A percentile compares a stretch with the other conserved stretches of the same genome.
Evolutionary conservation across 2,113 vertebrate genomes (phyloP).

Genomic region (Sinocyclocheilus anshuiensis): DNA sequence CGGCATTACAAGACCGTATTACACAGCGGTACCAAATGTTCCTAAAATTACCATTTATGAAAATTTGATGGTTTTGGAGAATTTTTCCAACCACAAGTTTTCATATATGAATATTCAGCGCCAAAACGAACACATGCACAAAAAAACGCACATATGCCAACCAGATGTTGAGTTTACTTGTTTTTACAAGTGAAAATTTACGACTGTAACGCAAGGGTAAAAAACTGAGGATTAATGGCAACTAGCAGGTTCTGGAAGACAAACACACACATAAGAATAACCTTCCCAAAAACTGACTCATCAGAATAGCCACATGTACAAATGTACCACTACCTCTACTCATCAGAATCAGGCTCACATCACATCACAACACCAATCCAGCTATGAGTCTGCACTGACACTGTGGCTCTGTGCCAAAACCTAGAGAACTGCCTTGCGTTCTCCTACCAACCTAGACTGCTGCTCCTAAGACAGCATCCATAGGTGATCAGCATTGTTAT

Average conservation of each 20-base stretch:
- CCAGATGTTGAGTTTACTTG: slow-evolving; percentile 51
- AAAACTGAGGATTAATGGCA: slow-evolving; percentile 21
- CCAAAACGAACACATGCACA: slow-evolving; percentile 9
- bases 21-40: slow-evolving; percentile 19
- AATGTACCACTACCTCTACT: slow-evolving; percentile 10
- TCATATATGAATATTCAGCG: slow-evolving; percentile 32
- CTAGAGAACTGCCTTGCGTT: neutral
- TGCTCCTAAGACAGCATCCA: neutral
- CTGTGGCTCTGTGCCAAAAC: neutral
- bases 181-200: slow-evolving; percentile 39
- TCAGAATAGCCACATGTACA: slow-evolving; percentile 23
- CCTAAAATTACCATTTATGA: slow-evolving; percentile 29
- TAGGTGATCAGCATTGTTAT: neutral
- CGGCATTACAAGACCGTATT: neutral
- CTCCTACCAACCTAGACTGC: neutral
- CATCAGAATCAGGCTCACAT: slow-evolving; percentile 1
- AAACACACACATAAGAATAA: slow-evolving; percentile 29
- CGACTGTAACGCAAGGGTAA: slow-evolving; percentile 2
- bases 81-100: slow-evolving; percentile 29
- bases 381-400: neutral
- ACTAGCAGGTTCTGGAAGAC: slow-evolving; percentile 29
- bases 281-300: slow-evolving; percentile 44
- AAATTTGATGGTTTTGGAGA: slow-evolving; percentile 14
- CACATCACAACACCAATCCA: neutral
- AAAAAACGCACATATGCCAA: slow-evolving; percentile 23